Conservation (phyloP, 2,113 vertebrate species). For the Erythrolamprus reginae region DNA sequence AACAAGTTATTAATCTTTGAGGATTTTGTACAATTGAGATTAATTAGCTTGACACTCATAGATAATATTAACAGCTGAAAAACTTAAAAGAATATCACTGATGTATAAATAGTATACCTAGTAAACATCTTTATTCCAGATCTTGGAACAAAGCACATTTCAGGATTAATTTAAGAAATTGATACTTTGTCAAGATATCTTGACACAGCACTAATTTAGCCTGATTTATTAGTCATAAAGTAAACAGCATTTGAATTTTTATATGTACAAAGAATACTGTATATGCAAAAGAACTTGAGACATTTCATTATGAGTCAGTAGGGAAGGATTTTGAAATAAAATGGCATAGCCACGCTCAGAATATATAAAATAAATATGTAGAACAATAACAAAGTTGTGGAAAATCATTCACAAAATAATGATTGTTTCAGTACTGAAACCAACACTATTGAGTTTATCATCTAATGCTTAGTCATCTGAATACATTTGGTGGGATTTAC, state of each 20-base stretch:
- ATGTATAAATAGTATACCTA: constrained; percentile 21
- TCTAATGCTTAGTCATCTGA: neutral
- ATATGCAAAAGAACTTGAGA: neutral
- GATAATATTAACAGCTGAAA: constrained; percentile 12
- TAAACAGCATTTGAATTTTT: neutral
- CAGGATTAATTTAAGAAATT: neutral
- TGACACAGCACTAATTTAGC: constrained; percentile 10
- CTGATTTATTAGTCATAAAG: neutral
- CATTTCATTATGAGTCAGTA: neutral
- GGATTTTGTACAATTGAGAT: constrained; percentile 14
- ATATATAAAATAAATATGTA: neutral
- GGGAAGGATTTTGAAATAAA: neutral
- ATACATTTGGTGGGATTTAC: neutral
- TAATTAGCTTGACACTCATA: constrained; percentile 32
- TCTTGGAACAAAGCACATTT: neutral
- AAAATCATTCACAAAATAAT: neutral
- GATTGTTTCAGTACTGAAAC: neutral
- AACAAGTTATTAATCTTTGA: constrained; percentile 35
- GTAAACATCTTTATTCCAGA: constrained; percentile 2
- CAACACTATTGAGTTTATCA: neutral
- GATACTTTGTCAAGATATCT: neutral
- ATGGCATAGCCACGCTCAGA: neutral
- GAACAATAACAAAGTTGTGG: neutral
- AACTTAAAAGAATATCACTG: neutral
- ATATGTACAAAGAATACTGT: neutral